Evolutionary conservation across 2,113 vertebrate genomes (phyloP).

Genomic region (Leptobrachium ailaonicum): DNA sequence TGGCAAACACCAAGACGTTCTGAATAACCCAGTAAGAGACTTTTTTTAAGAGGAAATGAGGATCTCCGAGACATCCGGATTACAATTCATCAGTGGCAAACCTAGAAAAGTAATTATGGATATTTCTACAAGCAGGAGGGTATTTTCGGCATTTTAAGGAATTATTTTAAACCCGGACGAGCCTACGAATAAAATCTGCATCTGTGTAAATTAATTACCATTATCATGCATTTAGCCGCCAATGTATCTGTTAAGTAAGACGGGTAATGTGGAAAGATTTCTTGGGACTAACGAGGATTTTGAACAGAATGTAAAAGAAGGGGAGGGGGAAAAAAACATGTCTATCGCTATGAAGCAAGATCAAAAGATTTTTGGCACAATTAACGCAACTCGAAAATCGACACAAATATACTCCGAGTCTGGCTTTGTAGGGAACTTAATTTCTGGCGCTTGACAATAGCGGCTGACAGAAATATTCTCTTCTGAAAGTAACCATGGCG

Average conservation of each 20-base stretch:
- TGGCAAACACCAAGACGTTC: too few relatives aligned
- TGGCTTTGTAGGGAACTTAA: conserved; percentile 20
- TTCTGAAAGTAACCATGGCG: not conserved
- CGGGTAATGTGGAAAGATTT: conserved; percentile 19
- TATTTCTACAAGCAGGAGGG: not conserved
- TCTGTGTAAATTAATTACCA: conserved; percentile 29
- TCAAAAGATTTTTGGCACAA: conserved; percentile 26
- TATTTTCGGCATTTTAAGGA: conserved; percentile 8
- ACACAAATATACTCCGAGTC: conserved; percentile 32
- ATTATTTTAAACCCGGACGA: conserved; percentile 3
- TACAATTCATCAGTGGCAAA: too few relatives aligned
- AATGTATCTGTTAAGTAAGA: conserved; percentile 37
- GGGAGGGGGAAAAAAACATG: not conserved
- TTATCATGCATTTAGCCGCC: conserved; percentile 30
- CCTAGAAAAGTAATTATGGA: too few relatives aligned
- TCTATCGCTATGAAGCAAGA: conserved; percentile 27
- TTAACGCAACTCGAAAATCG: conserved; percentile 37
- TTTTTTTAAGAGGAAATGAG: too few relatives aligned
- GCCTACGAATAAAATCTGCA: conserved; percentile 14
- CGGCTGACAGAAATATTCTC: conserved; percentile 17
- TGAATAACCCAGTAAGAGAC: too few relatives aligned
- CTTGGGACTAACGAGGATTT: conserved; percentile 37
- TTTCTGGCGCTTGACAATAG: conserved; percentile 42
- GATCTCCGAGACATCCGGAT: too few relatives aligned
- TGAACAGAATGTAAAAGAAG: conserved; percentile 34